Evolutionary conservation across 37 sponge, comb jelly and placozoan genomes (phyloP).

Genomic region (Beroe forskalii): DNA sequence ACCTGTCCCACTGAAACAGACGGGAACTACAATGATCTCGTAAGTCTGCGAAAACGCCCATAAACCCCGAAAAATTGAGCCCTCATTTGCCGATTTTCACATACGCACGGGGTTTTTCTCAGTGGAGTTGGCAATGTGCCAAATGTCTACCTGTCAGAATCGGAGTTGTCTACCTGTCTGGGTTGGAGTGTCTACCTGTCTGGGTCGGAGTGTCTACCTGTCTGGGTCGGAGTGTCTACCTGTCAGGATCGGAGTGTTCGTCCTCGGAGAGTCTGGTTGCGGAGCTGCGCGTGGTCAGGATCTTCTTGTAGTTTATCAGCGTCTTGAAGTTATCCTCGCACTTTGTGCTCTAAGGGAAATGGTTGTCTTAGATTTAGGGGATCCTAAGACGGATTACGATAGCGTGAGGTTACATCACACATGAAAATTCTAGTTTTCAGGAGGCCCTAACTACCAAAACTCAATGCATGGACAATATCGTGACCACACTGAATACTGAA

Average conservation of each 20-base stretch:
- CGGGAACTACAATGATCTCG: too few species aligned
- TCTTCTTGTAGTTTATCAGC: conserved; percentile 61
- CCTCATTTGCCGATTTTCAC: too few species aligned
- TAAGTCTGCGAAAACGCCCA: too few species aligned
- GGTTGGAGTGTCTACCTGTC: conserved; percentile 51
- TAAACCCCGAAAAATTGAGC: too few species aligned
- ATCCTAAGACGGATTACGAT: neutral
- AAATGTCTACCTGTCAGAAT: too few species aligned
- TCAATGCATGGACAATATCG: too few species aligned
- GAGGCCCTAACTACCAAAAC: too few species aligned
- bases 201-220: neutral
- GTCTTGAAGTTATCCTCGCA: conserved; percentile 51
- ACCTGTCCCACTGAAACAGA: conserved; percentile 38
- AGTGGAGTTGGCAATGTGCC: too few species aligned
- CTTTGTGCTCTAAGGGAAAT: conserved; percentile 28
- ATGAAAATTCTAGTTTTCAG: neutral
- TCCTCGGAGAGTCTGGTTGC: neutral
- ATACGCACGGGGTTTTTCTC: too few species aligned
- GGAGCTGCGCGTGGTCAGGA: neutral
- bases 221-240: neutral
- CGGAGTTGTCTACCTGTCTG: conserved; percentile 53
- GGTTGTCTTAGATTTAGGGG: neutral
- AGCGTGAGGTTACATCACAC: neutral
- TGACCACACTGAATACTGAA: too few species aligned
- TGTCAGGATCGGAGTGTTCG: neutral